Evolutionary conservation across 2,888 invertebrate species (phyloP), one percentile per base, ranked within the genome.

Genomic region (Bombylius major): DNA sequence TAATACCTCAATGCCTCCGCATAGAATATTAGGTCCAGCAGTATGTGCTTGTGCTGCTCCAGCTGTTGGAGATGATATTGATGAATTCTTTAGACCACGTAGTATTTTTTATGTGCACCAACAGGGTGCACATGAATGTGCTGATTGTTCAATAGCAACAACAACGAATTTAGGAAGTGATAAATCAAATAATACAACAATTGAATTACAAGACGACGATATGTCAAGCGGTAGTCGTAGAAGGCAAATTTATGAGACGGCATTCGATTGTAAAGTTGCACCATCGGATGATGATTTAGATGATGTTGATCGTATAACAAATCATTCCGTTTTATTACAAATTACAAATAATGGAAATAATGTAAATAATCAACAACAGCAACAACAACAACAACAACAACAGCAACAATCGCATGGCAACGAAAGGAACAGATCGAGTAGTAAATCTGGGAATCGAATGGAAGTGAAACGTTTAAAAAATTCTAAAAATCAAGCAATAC

Each of bases 191-290:
- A 60, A 23, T 12, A 56, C 54, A n/a, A 50, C 44, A 39, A 56
- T 53, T 12, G 56, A 56, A 47, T 33, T 64, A 57, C 50, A 63
- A 63, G 76, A 75, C 47, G 75, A 73, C 65, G 77, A 76, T 57
- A 80, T 79, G 77, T 79, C 79, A 62, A 55, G 55, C 14, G 65
- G 66, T 39, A 64, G 66, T 42, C 77, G 83, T 56, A 80, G 81
- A 71, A 81, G 87, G 66, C 87, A 87, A 75, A 81, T 91, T 56
- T 91, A 91, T 72, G 91, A 91, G 75, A 91, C 91, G 56, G 91
- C 91, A 57, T 91, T 91, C 73, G 91, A 91, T 74, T 89, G 89
- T 73, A 88, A 88, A 74, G 83, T 89, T 66, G 84, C 84, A 68
- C 84, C 86, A 62, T 89, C 89, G 9, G 85, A 86, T 65, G 83